Conservation (phyloP, 2,888 invertebrate species). For the Pristionchus entomophagus region DNA sequence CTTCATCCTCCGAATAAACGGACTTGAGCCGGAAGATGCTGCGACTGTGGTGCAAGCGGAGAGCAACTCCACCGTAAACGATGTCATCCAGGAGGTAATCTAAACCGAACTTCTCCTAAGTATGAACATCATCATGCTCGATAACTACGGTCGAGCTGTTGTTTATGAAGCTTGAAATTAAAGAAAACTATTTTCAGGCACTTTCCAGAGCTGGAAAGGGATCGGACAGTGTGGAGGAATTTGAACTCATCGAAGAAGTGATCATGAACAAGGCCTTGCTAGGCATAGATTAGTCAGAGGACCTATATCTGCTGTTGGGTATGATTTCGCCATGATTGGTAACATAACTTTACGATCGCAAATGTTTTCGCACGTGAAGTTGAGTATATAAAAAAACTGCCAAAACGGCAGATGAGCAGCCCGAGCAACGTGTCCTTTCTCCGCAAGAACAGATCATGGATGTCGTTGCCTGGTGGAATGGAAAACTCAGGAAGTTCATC, state of each 20-base stretch:
- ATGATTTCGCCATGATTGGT: no score
- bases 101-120: no score
- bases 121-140: neutral
- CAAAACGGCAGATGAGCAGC: neutral
- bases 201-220: slow-evolving; percentile 86
- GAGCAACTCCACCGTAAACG: slow-evolving; percentile 90
- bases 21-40: slow-evolving; percentile 87
- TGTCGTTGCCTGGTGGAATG: slow-evolving; percentile 88
- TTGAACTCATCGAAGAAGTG: slow-evolving; percentile 89
- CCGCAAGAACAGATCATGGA: slow-evolving; percentile 87
- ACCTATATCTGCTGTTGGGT: no score
- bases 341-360: neutral
- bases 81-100: slow-evolving; percentile 81
- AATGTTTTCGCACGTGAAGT: neutral
- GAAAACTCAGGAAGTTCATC: slow-evolving; percentile 86
- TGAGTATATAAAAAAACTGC: neutral
- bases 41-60: slow-evolving; percentile 87
- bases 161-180: slow-evolving; percentile 48
- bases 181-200: slow-evolving; percentile 79
- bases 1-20: slow-evolving; percentile 92
- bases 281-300: neutral
- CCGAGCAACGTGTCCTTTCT: slow-evolving; percentile 61
- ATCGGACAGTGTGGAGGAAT: slow-evolving; percentile 86
- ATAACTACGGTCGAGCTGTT: no score
- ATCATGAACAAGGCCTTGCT: neutral